Evolutionary conservation across 2,113 vertebrate species (phyloP).

Genomic region (Alexandromys fortis): DNA sequence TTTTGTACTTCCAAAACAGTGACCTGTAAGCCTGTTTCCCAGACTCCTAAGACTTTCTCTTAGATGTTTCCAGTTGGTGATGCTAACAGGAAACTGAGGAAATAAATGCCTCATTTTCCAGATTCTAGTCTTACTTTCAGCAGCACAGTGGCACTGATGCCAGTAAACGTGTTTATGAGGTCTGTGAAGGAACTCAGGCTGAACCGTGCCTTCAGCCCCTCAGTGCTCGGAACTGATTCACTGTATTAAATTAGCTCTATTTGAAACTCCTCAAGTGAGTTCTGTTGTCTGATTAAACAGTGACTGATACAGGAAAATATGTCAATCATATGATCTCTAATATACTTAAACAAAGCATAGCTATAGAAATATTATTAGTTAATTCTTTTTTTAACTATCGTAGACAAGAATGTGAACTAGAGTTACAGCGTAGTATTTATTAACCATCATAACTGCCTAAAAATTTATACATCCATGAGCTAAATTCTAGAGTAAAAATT

Average conservation of each 20-base stretch:
- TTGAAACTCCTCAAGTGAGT: conserved; percentile 52
- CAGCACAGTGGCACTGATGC: not conserved
- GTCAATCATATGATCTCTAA: conserved; percentile 41
- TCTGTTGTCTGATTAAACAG: conserved; percentile 57
- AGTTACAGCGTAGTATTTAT: not conserved
- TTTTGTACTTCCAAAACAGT: not conserved
- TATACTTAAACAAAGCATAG: conserved; percentile 38
- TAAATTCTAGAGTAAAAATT: not conserved
- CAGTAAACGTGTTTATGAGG: not conserved
- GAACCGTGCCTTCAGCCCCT: not conserved
- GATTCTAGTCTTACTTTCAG: not conserved
- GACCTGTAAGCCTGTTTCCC: not conserved
- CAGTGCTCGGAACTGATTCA: not conserved
- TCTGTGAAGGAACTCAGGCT: not conserved
- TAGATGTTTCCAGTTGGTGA: not conserved
- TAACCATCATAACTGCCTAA: not conserved
- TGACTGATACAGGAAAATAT: conserved; percentile 47
- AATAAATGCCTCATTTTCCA: not conserved
- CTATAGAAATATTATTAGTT: conserved; percentile 42
- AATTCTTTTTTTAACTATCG: not conserved
- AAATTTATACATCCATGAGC: not conserved
- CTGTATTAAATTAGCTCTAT: conserved; percentile 31
- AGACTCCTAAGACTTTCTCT: not conserved
- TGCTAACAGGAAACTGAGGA: not conserved
- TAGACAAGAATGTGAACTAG: conserved; percentile 35